Evolutionary conservation across 2,797 vertebrate species (phyloP), one percentile per base, ranked within the genome.

Genomic region (Picus viridis): DNA sequence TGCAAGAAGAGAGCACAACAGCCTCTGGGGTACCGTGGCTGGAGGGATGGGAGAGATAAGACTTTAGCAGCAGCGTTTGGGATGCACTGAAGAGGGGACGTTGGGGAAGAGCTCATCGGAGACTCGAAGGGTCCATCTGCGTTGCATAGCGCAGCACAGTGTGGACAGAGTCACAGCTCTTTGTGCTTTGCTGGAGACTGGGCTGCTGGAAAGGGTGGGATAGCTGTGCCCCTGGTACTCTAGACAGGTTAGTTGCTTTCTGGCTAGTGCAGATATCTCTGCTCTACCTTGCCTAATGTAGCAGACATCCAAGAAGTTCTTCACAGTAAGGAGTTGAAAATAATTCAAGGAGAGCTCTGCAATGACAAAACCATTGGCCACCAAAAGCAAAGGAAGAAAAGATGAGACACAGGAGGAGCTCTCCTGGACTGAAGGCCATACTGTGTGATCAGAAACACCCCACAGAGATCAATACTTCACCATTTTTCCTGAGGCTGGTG

Each of bases 131-230:
- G 16, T 53, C 5, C 2, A 2, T 86, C 54, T 58, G 51, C 24
- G 6, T 77, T 72, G 56, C 1, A 1, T 34, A 58, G 16, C 9
- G 0, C 30, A 49, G 36, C 2, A 1, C 43, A 54, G 12, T 2
- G 4, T 27, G 62, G 53, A 65, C 78, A 34, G 58, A 62, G 51
- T 59, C 13, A 0, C 65, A n/a, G 75, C 56, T 58, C 58, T 61
- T 74, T 43, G 6, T 54, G 61, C 82, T 89, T 47, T 86, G 9
- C 81, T 4, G 3, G 68, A 71, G 45, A 19, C 56, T 20, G 16
- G 3, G 19, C 85, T 89, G 57, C 45, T 22, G 69, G 75, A 56
- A 78, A 75, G 47, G 59, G 13, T 2, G 53, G 36, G 20, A 27
- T 45, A 51, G 57, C 32, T 85, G 36, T 64, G 3, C 69, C 86